Base-by-base conservation (phyloP, 1,140 invertebrate species). In the Euura lappo region DNA sequence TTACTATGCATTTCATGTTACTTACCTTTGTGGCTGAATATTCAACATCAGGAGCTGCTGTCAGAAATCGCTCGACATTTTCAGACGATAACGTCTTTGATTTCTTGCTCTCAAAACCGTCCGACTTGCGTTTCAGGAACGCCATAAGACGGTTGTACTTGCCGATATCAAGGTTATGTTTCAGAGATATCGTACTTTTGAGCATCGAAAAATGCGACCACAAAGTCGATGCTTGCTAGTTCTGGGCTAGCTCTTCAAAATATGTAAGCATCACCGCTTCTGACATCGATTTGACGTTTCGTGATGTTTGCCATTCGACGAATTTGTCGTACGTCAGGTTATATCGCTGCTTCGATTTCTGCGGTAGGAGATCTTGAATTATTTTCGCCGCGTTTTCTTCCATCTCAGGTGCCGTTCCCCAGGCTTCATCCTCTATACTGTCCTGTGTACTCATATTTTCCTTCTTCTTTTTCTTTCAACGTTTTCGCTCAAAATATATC, bases 141-240 rank as follows among this genome's bases (percentile, higher is more conserved):
- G 45, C 45, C 68, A 67, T 67, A 1, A 68, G 66, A 28, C 13
- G 10, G 71, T 72, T 44, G 44, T 72, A 72, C 28, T 6, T 28
- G 11, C 51, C 65, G 44, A 72, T 72, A 45, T 72, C 13, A 42
- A 72, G 6, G 60, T 72, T 68, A 67, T 72, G 6, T 68, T 47
- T 72, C 1, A 72, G 4, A n/a, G 13, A 6, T 64, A 72, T 6
- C 2, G 60, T 72, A 10, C 6, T 11, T 3, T 68, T 72, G 0
- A 72, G 71, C 71, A 72, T 72, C 4, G 71, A 72, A 45, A 44
- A 72, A 45, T n/a, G 42, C 7, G 71, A 66, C 71, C 71, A 72
- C 46, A 72, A 68, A 11, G 66, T 68, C 45, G 70, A 71, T 3
- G 66, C 4, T 64, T 45, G 8, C 43, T 2, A 71, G 45, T 44